Base-by-base conservation (phyloP, 2,888 invertebrate species). In the Anthrax anthrax region DNA sequence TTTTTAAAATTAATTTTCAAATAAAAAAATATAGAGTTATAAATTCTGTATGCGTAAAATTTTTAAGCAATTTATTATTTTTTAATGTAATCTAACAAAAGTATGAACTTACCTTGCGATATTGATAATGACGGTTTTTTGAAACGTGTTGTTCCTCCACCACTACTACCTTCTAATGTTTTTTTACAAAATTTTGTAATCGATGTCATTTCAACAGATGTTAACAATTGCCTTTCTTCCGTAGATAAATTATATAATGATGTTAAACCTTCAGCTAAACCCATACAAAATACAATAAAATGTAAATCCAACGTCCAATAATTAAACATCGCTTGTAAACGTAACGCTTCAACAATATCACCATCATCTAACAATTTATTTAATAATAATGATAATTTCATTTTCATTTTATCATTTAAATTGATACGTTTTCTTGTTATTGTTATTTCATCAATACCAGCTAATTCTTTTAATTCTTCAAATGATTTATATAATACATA, bases 171-270 rank as follows among this genome's bases (percentile, higher is more conserved):
- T 6, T 23, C 23, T 27, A 65, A 58, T 0, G 70, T 66, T 17
- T 67, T 58, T 50, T 62, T 63, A 55, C 64, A 63, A 44, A 67
- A 68, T 45, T 65, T 69, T 1, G 68, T 59, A 32, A 55, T 56
- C 4, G 68, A 60, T 32, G 63, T 63, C 51, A 66, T 68, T 27
- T 65, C 63, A 8, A 67, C 63, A 43, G 67, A 69, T 18, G 60
- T 60, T 10, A 77, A 54, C 39, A 82, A 66, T 46, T 76, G 65
- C 43, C 78, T 72, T 58, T 84, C 74, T 56, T 82, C 78, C 41
- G 72, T 70, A 2, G 77, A 78, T 54, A 85, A 61, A 50, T 76
- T 70, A 51, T 70, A 67, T 2, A 77, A 74, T 44, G 67, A 67
- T 6, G 73, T 64, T 51, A 76, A 65, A 18, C 75, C 75, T 59